Conservation (phyloP, 2,888 invertebrate species). For the Choristoneura rosaceana region DNA sequence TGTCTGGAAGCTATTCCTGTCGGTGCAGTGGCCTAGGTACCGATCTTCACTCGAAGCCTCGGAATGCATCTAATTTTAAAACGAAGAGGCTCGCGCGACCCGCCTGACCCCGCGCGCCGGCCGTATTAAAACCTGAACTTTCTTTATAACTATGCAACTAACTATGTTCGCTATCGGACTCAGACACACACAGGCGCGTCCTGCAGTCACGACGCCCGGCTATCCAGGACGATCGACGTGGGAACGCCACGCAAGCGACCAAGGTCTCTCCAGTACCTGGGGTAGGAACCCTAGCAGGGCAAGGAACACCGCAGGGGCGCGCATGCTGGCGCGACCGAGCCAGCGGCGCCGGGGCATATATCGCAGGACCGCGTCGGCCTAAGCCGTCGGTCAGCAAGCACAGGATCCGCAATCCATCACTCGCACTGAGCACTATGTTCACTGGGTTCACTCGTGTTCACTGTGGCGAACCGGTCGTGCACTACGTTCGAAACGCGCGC, state of each 20-base stretch:
- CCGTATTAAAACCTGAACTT: conserved; percentile 84
- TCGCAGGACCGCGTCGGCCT: conserved; percentile 65
- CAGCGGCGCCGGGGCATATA: conserved; percentile 83
- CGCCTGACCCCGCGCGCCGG: conserved; percentile 81
- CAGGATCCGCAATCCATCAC: conserved; percentile 82
- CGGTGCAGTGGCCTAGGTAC: conserved; percentile 56
- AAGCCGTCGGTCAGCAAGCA: conserved; percentile 74
- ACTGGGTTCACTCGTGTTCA: conserved; percentile 77
- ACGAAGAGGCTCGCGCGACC: conserved; percentile 84
- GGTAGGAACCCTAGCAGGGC: conserved; percentile 85
- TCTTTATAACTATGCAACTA: conserved; percentile 80
- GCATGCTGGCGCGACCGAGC: conserved; percentile 83
- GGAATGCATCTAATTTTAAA: conserved; percentile 85
- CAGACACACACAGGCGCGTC: conserved; percentile 77
- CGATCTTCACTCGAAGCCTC: conserved; percentile 69
- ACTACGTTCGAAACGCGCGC: conserved; percentile 84
- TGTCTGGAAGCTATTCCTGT: conserved; percentile 77
- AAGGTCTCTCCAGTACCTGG: conserved; percentile 72
- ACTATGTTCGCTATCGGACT: conserved; percentile 80
- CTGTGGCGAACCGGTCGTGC: conserved; percentile 80
- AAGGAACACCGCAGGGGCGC: conserved; percentile 83
- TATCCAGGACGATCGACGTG: conserved; percentile 83
- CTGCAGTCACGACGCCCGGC: conserved; percentile 80
- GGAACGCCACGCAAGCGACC: conserved; percentile 57
- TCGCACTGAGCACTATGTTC: conserved; percentile 80